Percentiles rank a stretch among this genome's conserved stretches.
Evolutionary conservation across 2,888 invertebrate species (phyloP).

Genomic region (Tridacna crocea): DNA sequence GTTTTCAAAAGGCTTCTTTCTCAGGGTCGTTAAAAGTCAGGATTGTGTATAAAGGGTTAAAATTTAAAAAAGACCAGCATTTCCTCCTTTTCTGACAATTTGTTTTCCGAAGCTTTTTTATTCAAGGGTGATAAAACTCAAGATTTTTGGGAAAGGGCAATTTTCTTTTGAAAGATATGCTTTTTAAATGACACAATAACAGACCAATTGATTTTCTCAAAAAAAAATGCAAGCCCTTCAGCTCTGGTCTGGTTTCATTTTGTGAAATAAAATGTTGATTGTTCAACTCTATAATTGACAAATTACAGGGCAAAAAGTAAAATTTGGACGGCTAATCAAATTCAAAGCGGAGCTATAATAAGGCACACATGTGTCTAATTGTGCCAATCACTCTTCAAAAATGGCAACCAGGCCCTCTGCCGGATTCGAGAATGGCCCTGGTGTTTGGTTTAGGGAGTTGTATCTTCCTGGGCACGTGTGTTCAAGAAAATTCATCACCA

Average conservation of each 20-base stretch:
- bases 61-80: too few relatives aligned
- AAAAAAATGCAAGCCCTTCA: too few relatives aligned
- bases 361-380: conserved; percentile 37
- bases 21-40: too few relatives aligned
- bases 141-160: too few relatives aligned
- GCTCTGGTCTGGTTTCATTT: not conserved
- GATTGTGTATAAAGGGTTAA: too few relatives aligned
- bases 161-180: too few relatives aligned
- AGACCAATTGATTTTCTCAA: too few relatives aligned
- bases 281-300: conserved; percentile 20
- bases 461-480: conserved; percentile 18
- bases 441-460: conserved; percentile 27
- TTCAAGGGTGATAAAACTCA: too few relatives aligned
- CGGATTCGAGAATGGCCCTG: conserved; percentile 6
- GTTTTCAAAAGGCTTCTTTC: too few relatives aligned
- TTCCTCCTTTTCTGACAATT: too few relatives aligned
- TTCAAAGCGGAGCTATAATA: conserved; percentile 18
- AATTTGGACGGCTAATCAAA: conserved; percentile 18
- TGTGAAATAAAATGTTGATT: conserved; percentile 17
- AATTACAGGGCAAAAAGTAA: conserved; percentile 24
- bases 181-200: too few relatives aligned
- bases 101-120: too few relatives aligned
- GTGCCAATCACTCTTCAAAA: conserved; percentile 18
- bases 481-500: conserved; percentile 8
- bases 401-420: not conserved